A percentile compares a stretch with the other conserved stretches of the same genome.
Evolutionary conservation across 1,140 invertebrate genomes (phyloP).

Genomic region (Macrobrachium nipponense): DNA sequence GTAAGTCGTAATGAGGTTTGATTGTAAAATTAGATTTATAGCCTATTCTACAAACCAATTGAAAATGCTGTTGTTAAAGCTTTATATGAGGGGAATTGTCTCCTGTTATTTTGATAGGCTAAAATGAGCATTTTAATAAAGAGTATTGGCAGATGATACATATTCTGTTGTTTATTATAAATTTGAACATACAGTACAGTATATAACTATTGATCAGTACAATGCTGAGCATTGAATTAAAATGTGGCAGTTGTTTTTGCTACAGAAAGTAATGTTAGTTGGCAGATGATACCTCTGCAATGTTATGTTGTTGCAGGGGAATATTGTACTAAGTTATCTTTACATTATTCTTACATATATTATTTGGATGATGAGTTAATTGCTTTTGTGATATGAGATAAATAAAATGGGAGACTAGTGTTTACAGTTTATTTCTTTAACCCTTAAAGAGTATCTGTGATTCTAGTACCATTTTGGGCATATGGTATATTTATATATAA

Average conservation of each 20-base stretch:
- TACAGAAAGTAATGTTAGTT: background rate
- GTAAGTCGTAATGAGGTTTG: conserved; percentile 34
- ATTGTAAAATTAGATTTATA: conserved; percentile 30
- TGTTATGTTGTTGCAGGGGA: conserved; percentile 23
- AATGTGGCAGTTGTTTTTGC: conserved; percentile 11
- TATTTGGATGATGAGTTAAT: conserved; percentile 49
- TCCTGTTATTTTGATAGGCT: conserved; percentile 34
- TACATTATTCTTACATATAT: conserved; percentile 55
- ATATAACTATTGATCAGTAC: conserved; percentile 20
- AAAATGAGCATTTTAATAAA: conserved; percentile 30
- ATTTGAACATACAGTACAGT: conserved; percentile 6
- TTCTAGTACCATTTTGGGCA: background rate
- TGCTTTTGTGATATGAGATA: conserved; percentile 48
- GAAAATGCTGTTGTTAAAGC: conserved; percentile 31
- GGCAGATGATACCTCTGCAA: conserved; percentile 1
- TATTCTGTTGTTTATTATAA: conserved; percentile 25
- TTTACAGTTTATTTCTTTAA: conserved; percentile 14
- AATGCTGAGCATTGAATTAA: conserved; percentile 3
- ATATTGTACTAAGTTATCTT: conserved; percentile 24
- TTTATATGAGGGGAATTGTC: conserved; percentile 29
- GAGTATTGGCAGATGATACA: conserved; percentile 27
- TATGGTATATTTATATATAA: background rate
- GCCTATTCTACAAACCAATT: conserved; percentile 29
- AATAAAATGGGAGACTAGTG: conserved; percentile 45
- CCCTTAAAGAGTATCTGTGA: background rate